Evolutionary conservation across 2,113 vertebrate species (phyloP).

Genomic region (Accipiter cooperii): DNA sequence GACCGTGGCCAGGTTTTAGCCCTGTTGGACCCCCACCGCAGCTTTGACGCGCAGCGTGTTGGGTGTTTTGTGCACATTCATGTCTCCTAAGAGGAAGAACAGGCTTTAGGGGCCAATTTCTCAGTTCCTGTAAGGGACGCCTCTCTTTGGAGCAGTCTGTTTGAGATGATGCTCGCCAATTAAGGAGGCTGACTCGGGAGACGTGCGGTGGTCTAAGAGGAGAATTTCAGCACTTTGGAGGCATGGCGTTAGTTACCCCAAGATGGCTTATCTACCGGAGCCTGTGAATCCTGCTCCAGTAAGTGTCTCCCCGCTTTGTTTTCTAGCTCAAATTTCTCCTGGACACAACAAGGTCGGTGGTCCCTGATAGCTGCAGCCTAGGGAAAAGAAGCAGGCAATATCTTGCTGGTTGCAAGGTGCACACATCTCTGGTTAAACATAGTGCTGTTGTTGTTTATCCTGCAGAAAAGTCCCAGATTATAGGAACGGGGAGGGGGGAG

Average conservation of each 20-base stretch:
- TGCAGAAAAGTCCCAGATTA: not conserved
- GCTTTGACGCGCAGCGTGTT: not conserved
- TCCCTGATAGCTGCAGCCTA: not conserved
- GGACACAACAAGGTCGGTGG: accelerated
- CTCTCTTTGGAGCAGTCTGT: not conserved
- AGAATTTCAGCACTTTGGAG: not conserved
- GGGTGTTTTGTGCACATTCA: accelerated
- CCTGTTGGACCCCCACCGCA: accelerated
- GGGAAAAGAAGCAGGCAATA: not conserved
- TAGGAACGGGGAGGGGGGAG: not conserved
- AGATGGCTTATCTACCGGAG: accelerated
- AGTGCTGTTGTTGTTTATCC: not conserved
- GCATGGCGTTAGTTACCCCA: not conserved
- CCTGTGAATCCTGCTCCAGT: not conserved
- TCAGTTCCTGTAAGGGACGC: accelerated
- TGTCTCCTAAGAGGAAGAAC: not conserved
- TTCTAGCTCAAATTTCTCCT: not conserved
- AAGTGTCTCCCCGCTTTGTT: not conserved
- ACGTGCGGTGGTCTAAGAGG: accelerated
- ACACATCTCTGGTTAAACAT: not conserved
- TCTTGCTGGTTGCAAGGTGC: not conserved
- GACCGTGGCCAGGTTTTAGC: accelerated
- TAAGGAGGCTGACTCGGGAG: not conserved
- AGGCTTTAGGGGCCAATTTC: not conserved
- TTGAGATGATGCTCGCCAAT: not conserved